Base-by-base conservation (phyloP, 2,797 vertebrate genomes). In the Eupleurogrammus muticus region DNA sequence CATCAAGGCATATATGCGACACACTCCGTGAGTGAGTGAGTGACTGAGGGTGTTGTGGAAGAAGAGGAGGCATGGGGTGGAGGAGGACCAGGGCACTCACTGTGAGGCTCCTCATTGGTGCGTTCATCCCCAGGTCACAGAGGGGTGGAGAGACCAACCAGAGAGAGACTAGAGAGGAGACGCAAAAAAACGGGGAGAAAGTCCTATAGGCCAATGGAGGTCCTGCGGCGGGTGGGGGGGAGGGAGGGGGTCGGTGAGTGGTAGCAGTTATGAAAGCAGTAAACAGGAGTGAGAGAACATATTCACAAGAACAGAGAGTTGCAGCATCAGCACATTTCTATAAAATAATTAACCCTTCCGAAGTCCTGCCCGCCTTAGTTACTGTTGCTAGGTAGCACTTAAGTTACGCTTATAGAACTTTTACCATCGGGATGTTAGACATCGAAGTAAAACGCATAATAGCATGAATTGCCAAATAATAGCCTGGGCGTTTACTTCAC, bases 101-200 rank as follows among this genome's bases (percentile, higher is more conserved):
- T 93, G 95, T 95, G 92, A 95, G 94, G 93, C 94, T 95, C 94
- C 95, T 94, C 94, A 95, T 95, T 93, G 95, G 95, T 95, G 95
- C 93, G 83, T 94, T 95, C 95, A 95, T 95, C 91, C 93, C 95
- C 91, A 92, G 92, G 92, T 90, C 90, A 90, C 87, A 85, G 89
- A 92, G 80, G 77, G 92, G 93, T 84, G 88, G 87, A 89, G 86
- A 80, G 77, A 88, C 91, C 92, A 91, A 90, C 91, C 92, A 87
- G 78, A 76, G 70, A 86, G 64, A 88, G 84, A 84, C 69, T 73
- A 81, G 58, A 87, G 87, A 75, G 80, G 58, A 87, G 87, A 75
- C 81, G 77, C 53, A 76, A 83, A 75, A 83, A n/a, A n/a, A n/a
- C n/a, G n/a, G 73, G 75, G 71, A 84, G 77, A 83, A 67, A 38